A percentile compares a stretch with the other conserved stretches of the same genome.
These are phyloP conservation scores for Sterrhoptilus dennistouni DNA, from an alignment of 2,113 vertebrate species.

Conservation along the genomic window DNA sequence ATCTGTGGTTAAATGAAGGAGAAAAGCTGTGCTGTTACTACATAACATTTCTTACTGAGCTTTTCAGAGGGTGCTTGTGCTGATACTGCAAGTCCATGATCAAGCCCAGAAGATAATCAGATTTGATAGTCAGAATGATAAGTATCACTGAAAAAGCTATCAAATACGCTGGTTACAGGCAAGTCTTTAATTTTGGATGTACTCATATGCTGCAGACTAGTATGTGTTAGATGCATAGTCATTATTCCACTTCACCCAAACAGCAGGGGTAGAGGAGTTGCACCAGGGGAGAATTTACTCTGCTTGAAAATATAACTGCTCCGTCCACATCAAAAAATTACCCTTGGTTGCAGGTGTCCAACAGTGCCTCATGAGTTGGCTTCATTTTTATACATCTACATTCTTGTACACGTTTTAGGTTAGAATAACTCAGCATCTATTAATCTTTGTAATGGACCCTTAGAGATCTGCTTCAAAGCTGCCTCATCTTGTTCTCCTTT, in stretches of 20 bases:
- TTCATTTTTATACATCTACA: neutral
- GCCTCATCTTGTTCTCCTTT: neutral
- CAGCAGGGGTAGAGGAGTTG: neutral
- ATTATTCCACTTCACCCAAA: neutral
- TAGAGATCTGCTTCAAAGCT: neutral
- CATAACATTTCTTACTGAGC: neutral
- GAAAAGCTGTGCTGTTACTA: neutral
- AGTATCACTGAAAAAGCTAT: neutral
- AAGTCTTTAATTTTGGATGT: neutral
- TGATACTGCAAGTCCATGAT: neutral
- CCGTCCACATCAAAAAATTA: neutral
- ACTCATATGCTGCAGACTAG: fast-evolving
- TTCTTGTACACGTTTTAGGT: neutral
- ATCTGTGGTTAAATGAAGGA: neutral
- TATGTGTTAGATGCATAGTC: neutral
- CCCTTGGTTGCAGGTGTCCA: neutral
- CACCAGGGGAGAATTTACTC: neutral
- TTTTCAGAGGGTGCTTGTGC: neutral
- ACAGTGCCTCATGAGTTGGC: neutral
- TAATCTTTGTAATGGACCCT: neutral
- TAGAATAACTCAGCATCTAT: neutral
- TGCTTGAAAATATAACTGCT: neutral
- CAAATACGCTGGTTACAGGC: neutral
- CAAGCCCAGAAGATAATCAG: neutral
- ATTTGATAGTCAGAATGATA: neutral